Percentiles rank a stretch among this genome's conserved stretches.
These are phyloP conservation scores for Casuarius casuarius DNA, from an alignment of 2,113 vertebrate genomes.

Conservation along the genomic window DNA sequence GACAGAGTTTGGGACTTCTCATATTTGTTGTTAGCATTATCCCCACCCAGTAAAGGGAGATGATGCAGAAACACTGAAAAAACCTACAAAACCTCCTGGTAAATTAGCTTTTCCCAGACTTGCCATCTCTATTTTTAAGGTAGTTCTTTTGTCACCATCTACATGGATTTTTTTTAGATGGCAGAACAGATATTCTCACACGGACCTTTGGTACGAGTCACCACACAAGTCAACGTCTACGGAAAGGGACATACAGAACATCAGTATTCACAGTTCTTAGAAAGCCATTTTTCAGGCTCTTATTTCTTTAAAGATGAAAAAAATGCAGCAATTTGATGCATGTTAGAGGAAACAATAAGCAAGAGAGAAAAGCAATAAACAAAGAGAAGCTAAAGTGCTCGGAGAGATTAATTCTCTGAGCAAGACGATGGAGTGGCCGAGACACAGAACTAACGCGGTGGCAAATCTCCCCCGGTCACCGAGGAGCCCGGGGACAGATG, in stretches of 20 bases:
- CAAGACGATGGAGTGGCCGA: background rate
- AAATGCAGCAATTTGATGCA: background rate
- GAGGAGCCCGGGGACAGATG: constrained; percentile 1
- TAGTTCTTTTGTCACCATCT: background rate
- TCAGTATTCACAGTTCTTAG: background rate
- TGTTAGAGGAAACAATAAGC: constrained; percentile 7
- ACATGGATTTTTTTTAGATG: background rate
- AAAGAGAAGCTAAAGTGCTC: background rate
- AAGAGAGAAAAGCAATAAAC: constrained; percentile 19
- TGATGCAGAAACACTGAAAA: background rate
- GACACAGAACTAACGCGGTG: background rate
- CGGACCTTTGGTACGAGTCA: background rate
- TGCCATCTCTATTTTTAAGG: background rate
- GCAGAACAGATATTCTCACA: background rate
- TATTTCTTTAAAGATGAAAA: background rate
- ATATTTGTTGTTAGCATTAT: background rate
- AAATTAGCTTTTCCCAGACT: background rate
- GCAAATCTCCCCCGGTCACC: constrained; percentile 3
- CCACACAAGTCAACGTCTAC: background rate
- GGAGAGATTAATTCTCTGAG: constrained; percentile 23
- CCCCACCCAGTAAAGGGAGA: background rate
- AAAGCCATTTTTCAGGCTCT: background rate
- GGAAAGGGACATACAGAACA: background rate
- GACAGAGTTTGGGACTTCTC: background rate
- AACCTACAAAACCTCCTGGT: background rate